phyloP scores from a whole-genome alignment of 2,797 vertebrate species.

The Cossypha niveicapilla region DNA sequence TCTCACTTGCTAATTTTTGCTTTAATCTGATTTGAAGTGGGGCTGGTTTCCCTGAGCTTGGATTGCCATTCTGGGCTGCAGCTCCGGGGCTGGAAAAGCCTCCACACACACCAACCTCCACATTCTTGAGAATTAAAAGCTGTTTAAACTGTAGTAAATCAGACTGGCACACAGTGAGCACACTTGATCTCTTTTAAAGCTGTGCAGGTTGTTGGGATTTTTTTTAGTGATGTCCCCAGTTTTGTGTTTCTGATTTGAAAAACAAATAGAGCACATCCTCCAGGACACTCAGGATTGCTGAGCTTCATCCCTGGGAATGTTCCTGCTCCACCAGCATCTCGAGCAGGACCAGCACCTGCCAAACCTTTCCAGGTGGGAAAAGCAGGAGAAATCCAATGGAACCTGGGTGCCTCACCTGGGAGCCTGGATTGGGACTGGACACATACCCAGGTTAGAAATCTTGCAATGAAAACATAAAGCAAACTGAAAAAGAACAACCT shows the following conservation, averaged over 20 bases:
- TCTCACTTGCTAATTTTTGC: conserved; percentile 26
- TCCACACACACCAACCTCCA: not conserved
- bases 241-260: conserved; percentile 33
- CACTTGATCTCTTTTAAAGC: conserved; percentile 47
- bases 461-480: not conserved
- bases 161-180: not conserved
- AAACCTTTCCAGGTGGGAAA: not conserved
- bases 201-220: conserved; percentile 34
- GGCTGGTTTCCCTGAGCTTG: not conserved
- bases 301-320: not conserved
- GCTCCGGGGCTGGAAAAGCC: not conserved
- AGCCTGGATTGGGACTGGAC: not conserved
- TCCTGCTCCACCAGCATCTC: not conserved
- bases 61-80: not conserved
- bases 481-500: not conserved
- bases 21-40: conserved; percentile 24
- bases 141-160: conserved; percentile 32
- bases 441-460: not conserved
- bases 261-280: not conserved
- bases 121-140: conserved; percentile 49
- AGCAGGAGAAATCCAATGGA: not conserved
- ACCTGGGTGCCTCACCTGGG: not conserved
- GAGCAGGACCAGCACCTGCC: not conserved
- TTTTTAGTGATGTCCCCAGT: not conserved
- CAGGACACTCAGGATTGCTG: not conserved